phyloP scores from a whole-genome alignment of 2,113 vertebrate genomes.

The Saguinus imperator region DNA sequence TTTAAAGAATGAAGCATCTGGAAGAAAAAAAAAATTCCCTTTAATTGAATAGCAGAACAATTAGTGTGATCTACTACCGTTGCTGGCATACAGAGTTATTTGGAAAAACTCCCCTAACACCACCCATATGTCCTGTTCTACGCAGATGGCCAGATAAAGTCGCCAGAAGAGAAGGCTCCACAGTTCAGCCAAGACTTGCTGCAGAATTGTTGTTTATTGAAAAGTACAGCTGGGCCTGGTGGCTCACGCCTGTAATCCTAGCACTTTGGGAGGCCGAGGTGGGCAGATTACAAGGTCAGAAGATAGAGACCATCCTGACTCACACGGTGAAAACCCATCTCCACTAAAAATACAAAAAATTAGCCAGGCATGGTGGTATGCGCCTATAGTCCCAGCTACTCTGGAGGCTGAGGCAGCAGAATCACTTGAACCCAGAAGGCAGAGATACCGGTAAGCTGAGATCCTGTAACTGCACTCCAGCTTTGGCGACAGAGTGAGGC shows the following conservation, averaged over 20 bases:
- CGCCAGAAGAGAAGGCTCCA: background rate
- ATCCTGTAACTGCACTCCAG: fast-evolving
- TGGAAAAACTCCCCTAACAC: background rate
- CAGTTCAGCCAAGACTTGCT: background rate
- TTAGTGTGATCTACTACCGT: background rate
- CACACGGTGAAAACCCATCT: no score
- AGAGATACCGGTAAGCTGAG: no score
- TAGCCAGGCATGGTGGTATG: no score
- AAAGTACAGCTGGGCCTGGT: background rate
- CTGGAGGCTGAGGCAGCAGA: no score
- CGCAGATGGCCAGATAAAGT: background rate
- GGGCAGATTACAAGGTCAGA: no score
- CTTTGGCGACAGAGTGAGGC: no score
- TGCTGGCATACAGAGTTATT: background rate
- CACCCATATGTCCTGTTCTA: background rate
- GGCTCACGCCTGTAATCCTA: no score
- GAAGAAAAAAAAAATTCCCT: background rate
- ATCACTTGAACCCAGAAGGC: no score
- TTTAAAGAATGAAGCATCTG: background rate
- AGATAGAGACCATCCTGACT: no score
- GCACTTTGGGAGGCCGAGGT: no score
- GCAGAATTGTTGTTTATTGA: background rate
- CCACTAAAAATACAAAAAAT: no score
- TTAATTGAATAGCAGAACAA: background rate
- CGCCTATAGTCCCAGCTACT: no score